Evolutionary conservation across 2,113 vertebrate species (phyloP), one percentile per base, ranked within the genome.

Genomic region (Sturnira hondurensis): DNA sequence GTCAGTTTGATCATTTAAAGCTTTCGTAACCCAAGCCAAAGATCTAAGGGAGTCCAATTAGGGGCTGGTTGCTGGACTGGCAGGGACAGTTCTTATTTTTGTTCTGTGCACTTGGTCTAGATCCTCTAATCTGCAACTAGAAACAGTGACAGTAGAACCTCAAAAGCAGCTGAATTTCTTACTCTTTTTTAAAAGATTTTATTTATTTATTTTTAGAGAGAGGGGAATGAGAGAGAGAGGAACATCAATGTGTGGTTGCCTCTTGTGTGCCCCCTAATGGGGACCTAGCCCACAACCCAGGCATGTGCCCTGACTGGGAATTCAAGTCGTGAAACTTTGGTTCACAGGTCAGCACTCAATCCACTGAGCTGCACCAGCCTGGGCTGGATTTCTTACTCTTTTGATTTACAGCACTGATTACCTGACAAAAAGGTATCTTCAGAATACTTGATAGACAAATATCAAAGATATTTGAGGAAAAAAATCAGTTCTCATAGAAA

Each of bases 401-500:
- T 73, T 41, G 54, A 89, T 86, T 68, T 93, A 36, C 13, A 80
- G 77, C 31, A 50, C 33, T 85, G 67, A 87, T 91, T 41, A 92
- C 52, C 33, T 28, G 47, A 26, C 41, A 82, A 56, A 71, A 71
- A 86, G n/a, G 16, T 47, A 88, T 76, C 58, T 85, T 92, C 68
- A 86, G 82, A 89, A 68, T 74, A 86, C 78, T 93, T 83, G 61
- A 86, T 74, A n/a, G n/a, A n/a, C n/a, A n/a, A n/a, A n/a, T n/a
- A n/a, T n/a, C n/a, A n/a, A n/a, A n/a, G n/a, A n/a, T n/a, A n/a
- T n/a, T n/a, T n/a, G n/a, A n/a, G n/a, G 63, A 41, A 58, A 91
- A 61, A 83, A 74, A 41, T 33, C 22, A 24, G 4, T 87, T 76
- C 74, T 87, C 63, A 43, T 45, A 80, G 77, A 92, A 81, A 78